Evolutionary conservation across 2,888 invertebrate genomes (phyloP).

Genomic region (Platycheirus rosarum): DNA sequence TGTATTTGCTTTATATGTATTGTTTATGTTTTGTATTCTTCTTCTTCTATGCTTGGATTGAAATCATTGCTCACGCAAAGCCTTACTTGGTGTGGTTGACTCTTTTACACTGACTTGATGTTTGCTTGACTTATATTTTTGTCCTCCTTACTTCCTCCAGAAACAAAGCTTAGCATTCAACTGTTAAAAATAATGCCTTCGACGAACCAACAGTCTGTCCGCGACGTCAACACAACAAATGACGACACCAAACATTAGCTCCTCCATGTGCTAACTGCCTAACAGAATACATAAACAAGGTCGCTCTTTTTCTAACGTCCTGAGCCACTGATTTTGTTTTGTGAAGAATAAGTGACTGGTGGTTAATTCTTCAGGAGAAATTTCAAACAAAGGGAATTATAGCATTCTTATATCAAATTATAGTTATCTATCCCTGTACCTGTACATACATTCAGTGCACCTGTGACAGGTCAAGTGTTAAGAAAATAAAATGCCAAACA

Average conservation of each 20-base stretch:
- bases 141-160: conserved; percentile 44
- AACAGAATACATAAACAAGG: conserved; percentile 27
- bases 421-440: conserved; percentile 25
- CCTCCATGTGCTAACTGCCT: conserved; percentile 41
- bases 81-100: conserved; percentile 45
- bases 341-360: conserved; percentile 24
- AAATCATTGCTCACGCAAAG: conserved; percentile 21
- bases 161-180: conserved; percentile 57
- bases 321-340: conserved; percentile 20
- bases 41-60: conserved; percentile 5
- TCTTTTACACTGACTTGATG: conserved; percentile 37
- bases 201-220: conserved; percentile 62
- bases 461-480: conserved; percentile 40
- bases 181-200: conserved; percentile 51
- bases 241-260: conserved; percentile 35
- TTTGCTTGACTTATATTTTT: conserved; percentile 44
- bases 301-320: conserved; percentile 17
- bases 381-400: conserved; percentile 33
- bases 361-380: conserved; percentile 10
- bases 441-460: no score
- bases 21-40: conserved; percentile 31
- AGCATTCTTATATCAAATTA: conserved; percentile 22
- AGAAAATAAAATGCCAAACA: conserved; percentile 6
- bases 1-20: conserved; percentile 18
- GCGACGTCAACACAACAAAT: conserved; percentile 70